Evolutionary conservation across 2,888 invertebrate species (phyloP), one percentile per base, ranked within the genome.

Genomic region (Pocota personata): DNA sequence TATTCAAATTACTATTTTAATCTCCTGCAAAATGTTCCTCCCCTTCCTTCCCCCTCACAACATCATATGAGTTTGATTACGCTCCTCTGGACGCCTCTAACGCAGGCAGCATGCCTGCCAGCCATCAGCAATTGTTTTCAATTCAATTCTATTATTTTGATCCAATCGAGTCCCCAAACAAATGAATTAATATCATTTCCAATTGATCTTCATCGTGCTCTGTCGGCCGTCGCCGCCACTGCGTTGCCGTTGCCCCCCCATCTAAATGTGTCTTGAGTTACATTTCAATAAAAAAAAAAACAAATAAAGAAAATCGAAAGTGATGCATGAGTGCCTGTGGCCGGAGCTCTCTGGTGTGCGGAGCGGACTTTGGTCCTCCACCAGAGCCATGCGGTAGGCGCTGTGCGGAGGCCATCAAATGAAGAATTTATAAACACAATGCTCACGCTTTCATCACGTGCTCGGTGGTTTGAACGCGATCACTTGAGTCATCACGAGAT

Each of bases 401-500:
- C 32, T 6, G 43, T 43, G 55, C 5, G 55, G 55, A 7, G 30
- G 52, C 52, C n/a, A n/a, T 7, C n/a, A 48, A 55, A 27, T 24
- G 32, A 57, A 55, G 43, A 62, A 21, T 12, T 3, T 60, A 27
- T 57, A 62, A 66, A 67, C 37, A 72, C 10, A 16, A 16, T 60
- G 67, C 55, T 64, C 86, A 86, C 80, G 86, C 86, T 82, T 86
- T 62, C 60, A 86, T 86, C 86, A 82, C 86, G 82, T 86, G 86
- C 66, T 86, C 72, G 60, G 60, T 32, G n/a, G n/a, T n/a, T n/a
- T 37, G 66, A 75, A 52, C 48, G 75, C 62, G 71, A 80, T 76
- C 72, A 48, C 72, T 82, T 86, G 86, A 86, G 67, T 86, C 86
- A 86, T 86, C 86, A 76, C 82, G 86, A 82, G 86, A 82, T 75